Evolutionary conservation across 1,140 invertebrate genomes (phyloP).

Genomic region (Cydia pomonella): DNA sequence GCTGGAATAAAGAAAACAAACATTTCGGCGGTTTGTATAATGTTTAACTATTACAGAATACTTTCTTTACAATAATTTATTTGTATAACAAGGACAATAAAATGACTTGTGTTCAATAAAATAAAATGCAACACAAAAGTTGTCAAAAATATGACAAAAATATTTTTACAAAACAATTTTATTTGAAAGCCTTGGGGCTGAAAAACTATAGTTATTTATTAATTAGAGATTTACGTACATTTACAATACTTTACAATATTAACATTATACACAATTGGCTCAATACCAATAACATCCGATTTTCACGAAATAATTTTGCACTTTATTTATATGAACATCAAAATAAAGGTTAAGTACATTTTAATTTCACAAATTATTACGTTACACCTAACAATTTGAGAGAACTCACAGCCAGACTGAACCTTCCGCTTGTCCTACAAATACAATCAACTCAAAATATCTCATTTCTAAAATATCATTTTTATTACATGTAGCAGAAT

Average conservation of each 20-base stretch:
- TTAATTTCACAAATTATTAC: slow-evolving; percentile 34
- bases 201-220: slow-evolving; percentile 23
- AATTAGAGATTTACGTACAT: slow-evolving; percentile 29
- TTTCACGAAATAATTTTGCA: slow-evolving; percentile 45
- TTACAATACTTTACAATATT: slow-evolving; percentile 45
- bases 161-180: slow-evolving; percentile 38
- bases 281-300: not conserved
- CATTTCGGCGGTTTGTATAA: slow-evolving; percentile 70
- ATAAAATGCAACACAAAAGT: slow-evolving; percentile 66
- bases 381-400: slow-evolving; percentile 17
- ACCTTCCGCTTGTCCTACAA: not conserved
- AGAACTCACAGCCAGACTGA: not conserved
- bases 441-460: not conserved
- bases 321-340: slow-evolving; percentile 61
- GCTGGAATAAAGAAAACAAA: slow-evolving; percentile 46
- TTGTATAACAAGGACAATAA: slow-evolving; percentile 61
- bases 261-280: slow-evolving; percentile 32
- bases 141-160: slow-evolving; percentile 47
- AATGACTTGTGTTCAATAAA: slow-evolving; percentile 66
- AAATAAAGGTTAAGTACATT: slow-evolving; percentile 47
- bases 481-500: not conserved
- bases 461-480: not conserved
- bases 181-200: slow-evolving; percentile 38
- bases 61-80: slow-evolving; percentile 68
- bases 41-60: slow-evolving; percentile 63